Percentiles rank a stretch among this genome's conserved stretches.
These are phyloP conservation scores for Tachina grossa DNA, from an alignment of 2,888 invertebrate genomes.

Conservation along the genomic window DNA sequence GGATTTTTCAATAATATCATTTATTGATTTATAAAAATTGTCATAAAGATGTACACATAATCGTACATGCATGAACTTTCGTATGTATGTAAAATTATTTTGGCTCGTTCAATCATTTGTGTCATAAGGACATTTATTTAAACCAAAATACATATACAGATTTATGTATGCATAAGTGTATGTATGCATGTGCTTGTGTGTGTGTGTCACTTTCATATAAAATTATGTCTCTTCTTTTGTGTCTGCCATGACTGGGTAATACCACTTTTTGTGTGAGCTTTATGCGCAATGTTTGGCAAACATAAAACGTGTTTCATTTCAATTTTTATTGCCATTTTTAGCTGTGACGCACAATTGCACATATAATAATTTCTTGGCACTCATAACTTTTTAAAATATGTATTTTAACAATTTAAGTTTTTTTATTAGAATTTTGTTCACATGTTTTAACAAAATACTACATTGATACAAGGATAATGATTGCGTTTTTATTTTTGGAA, in stretches of 20 bases:
- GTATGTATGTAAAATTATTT: not conserved
- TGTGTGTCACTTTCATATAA: not conserved
- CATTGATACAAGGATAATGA: slow-evolving; percentile 44
- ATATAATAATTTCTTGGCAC: slow-evolving; percentile 43
- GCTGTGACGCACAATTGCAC: slow-evolving; percentile 25
- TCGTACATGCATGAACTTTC: not conserved
- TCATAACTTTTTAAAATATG: slow-evolving; percentile 15
- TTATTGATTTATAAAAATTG: slow-evolving; percentile 45
- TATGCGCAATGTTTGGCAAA: slow-evolving; percentile 65
- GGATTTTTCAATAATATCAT: slow-evolving; percentile 2
- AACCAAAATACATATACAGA: not conserved
- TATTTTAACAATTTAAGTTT: slow-evolving; percentile 41
- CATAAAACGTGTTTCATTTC: slow-evolving; percentile 35
- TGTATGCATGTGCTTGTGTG: no score
- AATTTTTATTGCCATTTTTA: slow-evolving; percentile 49
- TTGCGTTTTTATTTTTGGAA: slow-evolving; percentile 30
- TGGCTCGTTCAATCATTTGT: slow-evolving; percentile 40
- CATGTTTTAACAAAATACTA: not conserved
- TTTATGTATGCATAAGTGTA: not conserved
- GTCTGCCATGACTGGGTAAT: slow-evolving; percentile 27
- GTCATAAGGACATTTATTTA: not conserved
- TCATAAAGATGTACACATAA: not conserved
- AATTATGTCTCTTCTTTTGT: slow-evolving; percentile 34
- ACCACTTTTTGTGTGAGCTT: slow-evolving; percentile 33
- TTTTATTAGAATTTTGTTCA: slow-evolving; percentile 23